Conservation (phyloP, 2,888 invertebrate genomes). For the Uloborus plumipes region DNA sequence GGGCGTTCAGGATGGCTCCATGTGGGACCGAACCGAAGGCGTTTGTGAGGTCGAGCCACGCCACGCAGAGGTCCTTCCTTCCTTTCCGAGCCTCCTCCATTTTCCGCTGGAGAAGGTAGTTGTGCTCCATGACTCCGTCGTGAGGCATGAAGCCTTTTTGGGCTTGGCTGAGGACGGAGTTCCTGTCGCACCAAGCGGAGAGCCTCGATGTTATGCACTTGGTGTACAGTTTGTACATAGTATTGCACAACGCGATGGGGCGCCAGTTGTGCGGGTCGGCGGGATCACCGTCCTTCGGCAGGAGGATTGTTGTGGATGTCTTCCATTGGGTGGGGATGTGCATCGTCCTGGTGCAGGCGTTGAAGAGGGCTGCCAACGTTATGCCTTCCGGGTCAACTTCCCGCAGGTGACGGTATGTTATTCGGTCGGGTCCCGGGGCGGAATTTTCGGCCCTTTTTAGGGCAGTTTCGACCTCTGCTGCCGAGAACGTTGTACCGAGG, state of each 20-base stretch:
- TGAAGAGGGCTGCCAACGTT: background rate
- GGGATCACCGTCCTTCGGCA: background rate
- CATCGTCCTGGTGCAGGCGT: background rate
- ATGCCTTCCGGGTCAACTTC: background rate
- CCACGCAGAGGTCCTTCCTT: background rate
- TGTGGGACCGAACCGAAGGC: background rate
- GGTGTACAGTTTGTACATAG: constrained; percentile 66
- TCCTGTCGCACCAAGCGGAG: constrained; percentile 64
- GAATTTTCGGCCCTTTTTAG: background rate
- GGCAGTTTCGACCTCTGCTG: background rate
- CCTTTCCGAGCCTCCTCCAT: background rate
- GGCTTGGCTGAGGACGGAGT: constrained; percentile 49
- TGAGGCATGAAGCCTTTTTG: constrained; percentile 71
- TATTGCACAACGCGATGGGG: constrained; percentile 66
- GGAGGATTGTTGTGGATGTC: background rate
- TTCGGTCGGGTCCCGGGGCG: background rate
- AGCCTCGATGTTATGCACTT: constrained; percentile 31
- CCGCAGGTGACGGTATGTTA: background rate
- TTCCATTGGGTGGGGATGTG: background rate
- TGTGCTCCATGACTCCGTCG: constrained; percentile 66
- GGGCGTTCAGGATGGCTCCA: background rate
- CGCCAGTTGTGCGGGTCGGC: constrained; percentile 64
- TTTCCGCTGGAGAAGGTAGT: constrained; percentile 36
- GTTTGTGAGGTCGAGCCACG: background rate
- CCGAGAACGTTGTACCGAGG: background rate